Evolutionary conservation across 2,113 vertebrate genomes (phyloP), one percentile per base, ranked within the genome.

Genomic region (Equus przewalskii): DNA sequence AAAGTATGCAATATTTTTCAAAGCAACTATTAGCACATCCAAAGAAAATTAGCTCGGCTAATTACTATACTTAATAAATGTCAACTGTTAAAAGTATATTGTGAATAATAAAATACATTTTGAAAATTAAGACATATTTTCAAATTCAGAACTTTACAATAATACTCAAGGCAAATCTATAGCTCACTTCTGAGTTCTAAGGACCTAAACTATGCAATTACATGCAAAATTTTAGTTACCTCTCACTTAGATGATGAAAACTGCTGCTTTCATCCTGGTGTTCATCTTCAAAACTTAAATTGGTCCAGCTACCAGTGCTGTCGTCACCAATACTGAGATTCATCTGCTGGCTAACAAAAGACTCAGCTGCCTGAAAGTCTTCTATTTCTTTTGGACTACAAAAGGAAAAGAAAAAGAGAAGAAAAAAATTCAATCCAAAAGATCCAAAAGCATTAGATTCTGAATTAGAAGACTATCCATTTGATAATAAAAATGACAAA

Each of bases 161-260:
- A 87, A n/a, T 54, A 70, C 7, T 69, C 13, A 60, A 21, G 14
- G 5, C 49, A 69, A 70, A 95, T 67, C 26, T 46, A 70, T 3
- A 95, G 51, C 13, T 97, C 21, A 16, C 5, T 81, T 92, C 82
- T 62, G 30, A 86, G 30, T n/a, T 64, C 54, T 58, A 4, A 67
- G 49, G 41, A 79, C 33, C 49, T 64, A 79, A 60, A 89, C 6
- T 30, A 75, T 4, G 49, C 4, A 94, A 67, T 62, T 44, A 78
- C 19, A 72, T 3, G 36, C 41, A 81, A 21, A 92, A 93, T 54
- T 49, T 49, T 84, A 97, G 56, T 98, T 99, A 99, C 99, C 99
- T 99, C 99, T 99, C 99, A 97, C 99, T 99, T 87, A 99, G 99
- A 96, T 99, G 99, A 97, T 99, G 99, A 98, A 99, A 99, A 98